Conservation (phyloP, 2,888 invertebrate species). For the Oscheius sp. region DNA sequence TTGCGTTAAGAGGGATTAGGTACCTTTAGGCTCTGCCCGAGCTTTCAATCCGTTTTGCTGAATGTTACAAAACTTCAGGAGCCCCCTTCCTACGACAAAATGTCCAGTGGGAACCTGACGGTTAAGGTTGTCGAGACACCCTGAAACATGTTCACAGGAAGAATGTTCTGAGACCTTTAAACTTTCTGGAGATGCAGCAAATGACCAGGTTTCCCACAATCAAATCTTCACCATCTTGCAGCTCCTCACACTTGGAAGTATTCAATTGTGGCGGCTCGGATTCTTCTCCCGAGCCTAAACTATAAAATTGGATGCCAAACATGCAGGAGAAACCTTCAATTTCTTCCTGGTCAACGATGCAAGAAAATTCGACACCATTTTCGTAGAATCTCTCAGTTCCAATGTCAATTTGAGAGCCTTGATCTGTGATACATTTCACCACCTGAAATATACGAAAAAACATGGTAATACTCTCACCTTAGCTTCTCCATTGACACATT, state of each 20-base stretch:
- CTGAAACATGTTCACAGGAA: not conserved
- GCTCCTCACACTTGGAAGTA: constrained; percentile 38
- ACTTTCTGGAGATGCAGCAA: constrained; percentile 60
- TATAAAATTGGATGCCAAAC: too few relatives aligned
- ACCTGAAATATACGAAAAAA: constrained; percentile 46
- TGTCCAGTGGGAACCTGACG: constrained; percentile 28
- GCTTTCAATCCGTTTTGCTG: constrained; percentile 55
- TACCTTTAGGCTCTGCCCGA: constrained; percentile 64
- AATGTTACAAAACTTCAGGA: constrained; percentile 62
- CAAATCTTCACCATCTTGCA: constrained; percentile 47
- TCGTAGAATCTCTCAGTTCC: constrained; percentile 53
- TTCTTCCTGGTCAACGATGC: constrained; percentile 48
- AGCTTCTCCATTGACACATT: constrained; percentile 46
- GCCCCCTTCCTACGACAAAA: constrained; percentile 54
- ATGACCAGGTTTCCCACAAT: constrained; percentile 64
- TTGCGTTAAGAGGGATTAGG: not conserved
- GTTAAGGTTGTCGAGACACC: constrained; percentile 22
- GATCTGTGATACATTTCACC: constrained; percentile 66
- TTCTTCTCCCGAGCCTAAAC: constrained; percentile 20
- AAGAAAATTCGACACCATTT: constrained; percentile 56
- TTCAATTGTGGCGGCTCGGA: constrained; percentile 38
- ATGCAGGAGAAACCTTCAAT: constrained; percentile 18
- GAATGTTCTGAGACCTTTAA: constrained; percentile 40
- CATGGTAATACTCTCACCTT: constrained; percentile 33
- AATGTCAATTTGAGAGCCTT: constrained; percentile 60